Percentiles rank a stretch among this genome's conserved stretches.
Conservation (phyloP, 2,888 invertebrate genomes). For the Drosophila nr. perissopoda region DNA sequence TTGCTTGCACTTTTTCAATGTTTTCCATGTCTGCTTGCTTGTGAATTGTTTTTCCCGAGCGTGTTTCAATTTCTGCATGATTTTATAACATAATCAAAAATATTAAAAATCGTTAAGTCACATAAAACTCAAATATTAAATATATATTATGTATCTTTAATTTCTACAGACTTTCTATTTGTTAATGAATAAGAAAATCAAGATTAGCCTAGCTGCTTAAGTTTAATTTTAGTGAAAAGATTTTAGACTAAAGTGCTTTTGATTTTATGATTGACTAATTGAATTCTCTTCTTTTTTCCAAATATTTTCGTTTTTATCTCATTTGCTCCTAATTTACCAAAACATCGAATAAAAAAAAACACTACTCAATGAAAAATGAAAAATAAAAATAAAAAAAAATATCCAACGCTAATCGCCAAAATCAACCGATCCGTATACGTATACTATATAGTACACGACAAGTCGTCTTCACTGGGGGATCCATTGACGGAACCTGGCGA, state of each 20-base stretch:
- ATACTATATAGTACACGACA: slow-evolving; percentile 84
- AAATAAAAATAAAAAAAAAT: slow-evolving; percentile 38
- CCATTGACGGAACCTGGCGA: slow-evolving; percentile 93
- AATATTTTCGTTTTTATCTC: slow-evolving; percentile 40
- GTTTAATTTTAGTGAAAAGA: slow-evolving; percentile 51
- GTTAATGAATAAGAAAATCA: neutral
- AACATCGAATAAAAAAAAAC: slow-evolving; percentile 30
- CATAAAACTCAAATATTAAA: slow-evolving; percentile 7
- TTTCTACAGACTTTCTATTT: slow-evolving; percentile 36
- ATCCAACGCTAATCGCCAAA: slow-evolving; percentile 52
- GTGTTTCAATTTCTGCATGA: slow-evolving; percentile 45
- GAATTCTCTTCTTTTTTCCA: slow-evolving; percentile 53
- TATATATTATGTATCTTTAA: slow-evolving; percentile 8
- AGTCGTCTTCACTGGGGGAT: slow-evolving; percentile 86
- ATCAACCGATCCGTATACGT: slow-evolving; percentile 59
- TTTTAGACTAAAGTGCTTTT: slow-evolving; percentile 43
- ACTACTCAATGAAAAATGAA: slow-evolving; percentile 7
- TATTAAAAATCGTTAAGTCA: slow-evolving; percentile 13
- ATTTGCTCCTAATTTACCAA: slow-evolving; percentile 54
- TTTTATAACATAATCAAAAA: slow-evolving; percentile 2
- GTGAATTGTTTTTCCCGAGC: slow-evolving; percentile 31
- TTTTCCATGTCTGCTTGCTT: slow-evolving; percentile 56
- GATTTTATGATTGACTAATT: slow-evolving; percentile 65
- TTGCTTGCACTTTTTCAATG: slow-evolving; percentile 45
- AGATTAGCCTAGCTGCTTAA: slow-evolving; percentile 39